phyloP scores from a whole-genome alignment of 2,888 invertebrate species.

The Agrochola circellaris region DNA sequence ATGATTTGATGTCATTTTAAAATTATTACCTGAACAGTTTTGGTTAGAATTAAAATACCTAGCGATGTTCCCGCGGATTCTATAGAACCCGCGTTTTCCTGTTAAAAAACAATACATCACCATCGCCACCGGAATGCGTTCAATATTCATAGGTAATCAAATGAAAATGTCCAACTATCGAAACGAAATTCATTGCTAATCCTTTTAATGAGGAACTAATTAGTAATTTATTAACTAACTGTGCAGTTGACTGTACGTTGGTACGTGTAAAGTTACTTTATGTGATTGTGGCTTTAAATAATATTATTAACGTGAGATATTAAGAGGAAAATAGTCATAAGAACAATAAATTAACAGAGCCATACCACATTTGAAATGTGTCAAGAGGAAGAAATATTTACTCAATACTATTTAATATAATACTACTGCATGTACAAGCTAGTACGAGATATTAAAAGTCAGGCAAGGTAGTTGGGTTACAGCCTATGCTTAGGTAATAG shows the following conservation, averaged over 20 bases:
- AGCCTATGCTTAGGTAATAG: conserved; percentile 74
- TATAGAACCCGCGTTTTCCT: background rate
- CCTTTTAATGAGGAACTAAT: conserved; percentile 57
- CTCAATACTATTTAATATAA: conserved; percentile 35
- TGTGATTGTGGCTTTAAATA: conserved; percentile 49
- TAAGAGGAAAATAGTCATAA: conserved; percentile 63
- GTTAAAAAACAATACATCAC: background rate
- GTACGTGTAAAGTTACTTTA: conserved; percentile 50
- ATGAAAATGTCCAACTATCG: conserved; percentile 16
- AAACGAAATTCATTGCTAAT: conserved; percentile 47
- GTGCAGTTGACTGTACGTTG: conserved; percentile 36
- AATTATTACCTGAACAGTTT: background rate
- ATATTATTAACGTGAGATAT: conserved; percentile 62
- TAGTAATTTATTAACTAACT: conserved; percentile 44
- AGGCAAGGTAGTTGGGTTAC: conserved; percentile 65
- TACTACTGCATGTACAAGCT: conserved; percentile 13
- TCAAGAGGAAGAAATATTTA: conserved; percentile 49
- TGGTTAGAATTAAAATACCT: background rate
- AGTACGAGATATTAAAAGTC: conserved; percentile 61
- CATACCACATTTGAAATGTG: conserved; percentile 40
- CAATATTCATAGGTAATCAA: conserved; percentile 15
- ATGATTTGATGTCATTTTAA: background rate
- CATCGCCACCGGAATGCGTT: background rate
- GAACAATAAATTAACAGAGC: conserved; percentile 45
- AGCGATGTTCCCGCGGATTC: background rate